Conservation (phyloP, 2,113 vertebrate genomes). For the Odontesthes bonariensis region DNA sequence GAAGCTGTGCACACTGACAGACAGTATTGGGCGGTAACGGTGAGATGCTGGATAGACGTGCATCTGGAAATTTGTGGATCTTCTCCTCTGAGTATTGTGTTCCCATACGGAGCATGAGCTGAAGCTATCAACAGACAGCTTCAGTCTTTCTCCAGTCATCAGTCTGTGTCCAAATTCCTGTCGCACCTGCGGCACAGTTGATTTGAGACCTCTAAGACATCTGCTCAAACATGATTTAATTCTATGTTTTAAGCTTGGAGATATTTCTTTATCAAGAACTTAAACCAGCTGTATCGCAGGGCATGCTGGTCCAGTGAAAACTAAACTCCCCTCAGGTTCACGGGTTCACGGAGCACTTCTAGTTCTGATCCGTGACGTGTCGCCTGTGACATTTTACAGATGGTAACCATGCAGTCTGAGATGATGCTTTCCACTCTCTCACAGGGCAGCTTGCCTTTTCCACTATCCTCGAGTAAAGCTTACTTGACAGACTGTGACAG, state of each 20-base stretch:
- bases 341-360: constrained; percentile 16
- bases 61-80: background rate
- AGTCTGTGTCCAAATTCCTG: background rate
- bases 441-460: constrained; percentile 25
- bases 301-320: constrained; percentile 15
- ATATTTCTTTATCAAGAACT: background rate
- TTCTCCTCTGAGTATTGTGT: constrained; percentile 4
- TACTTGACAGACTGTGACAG: constrained; percentile 70
- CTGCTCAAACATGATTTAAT: background rate
- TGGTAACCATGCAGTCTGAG: constrained; percentile 26
- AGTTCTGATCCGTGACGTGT: constrained; percentile 42
- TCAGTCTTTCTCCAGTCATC: background rate
- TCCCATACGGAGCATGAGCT: background rate
- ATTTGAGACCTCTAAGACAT: background rate
- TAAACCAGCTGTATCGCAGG: background rate
- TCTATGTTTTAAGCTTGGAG: background rate
- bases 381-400: constrained; percentile 64
- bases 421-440: constrained; percentile 40
- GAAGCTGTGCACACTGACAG: background rate
- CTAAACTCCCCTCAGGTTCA: background rate
- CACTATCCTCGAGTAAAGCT: constrained; percentile 47
- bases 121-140: background rate
- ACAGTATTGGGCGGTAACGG: background rate
- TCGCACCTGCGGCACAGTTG: background rate
- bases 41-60: constrained; percentile 12